These are phyloP conservation scores for Hippasteria phrygiana DNA, from an alignment of 53 echinoderm and acorn worm species.

Conservation along the genomic window DNA sequence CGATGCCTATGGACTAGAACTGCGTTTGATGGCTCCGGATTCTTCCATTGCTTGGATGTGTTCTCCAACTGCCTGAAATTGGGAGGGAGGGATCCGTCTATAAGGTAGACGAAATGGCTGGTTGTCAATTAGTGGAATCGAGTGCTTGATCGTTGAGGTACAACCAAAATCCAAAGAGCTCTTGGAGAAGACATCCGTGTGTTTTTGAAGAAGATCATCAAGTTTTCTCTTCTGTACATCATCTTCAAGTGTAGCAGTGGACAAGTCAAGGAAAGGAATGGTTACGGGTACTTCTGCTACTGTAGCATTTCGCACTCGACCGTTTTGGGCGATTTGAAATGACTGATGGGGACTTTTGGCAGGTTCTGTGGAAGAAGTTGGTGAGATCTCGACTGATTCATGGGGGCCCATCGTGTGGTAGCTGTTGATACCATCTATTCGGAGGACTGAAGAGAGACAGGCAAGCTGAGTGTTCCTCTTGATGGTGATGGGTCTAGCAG, in stretches of 20 bases:
- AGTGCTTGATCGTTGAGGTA: conserved; percentile 31
- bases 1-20: conserved; percentile 45
- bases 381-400: not conserved
- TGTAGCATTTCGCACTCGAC: no score
- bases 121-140: conserved; percentile 31
- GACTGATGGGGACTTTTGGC: not conserved
- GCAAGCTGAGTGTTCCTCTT: not conserved
- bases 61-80: conserved; percentile 36
- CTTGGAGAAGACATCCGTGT: not conserved
- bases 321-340: not conserved
- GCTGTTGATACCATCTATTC: not conserved
- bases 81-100: conserved; percentile 43
- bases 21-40: conserved; percentile 26
- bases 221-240: conserved; percentile 1
- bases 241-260: not conserved
- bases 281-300: not conserved
- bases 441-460: not conserved
- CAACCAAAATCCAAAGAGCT: conserved; percentile 16
- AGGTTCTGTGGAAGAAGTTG: not conserved
- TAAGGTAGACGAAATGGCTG: conserved; percentile 38
- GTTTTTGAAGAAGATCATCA: conserved; percentile 18
- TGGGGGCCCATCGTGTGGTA: not conserved
- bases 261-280: conserved; percentile 3
- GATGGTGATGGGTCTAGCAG: no score
- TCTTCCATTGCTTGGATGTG: conserved; percentile 39